Percentiles rank a stretch among this genome's conserved stretches.
phyloP scores from a whole-genome alignment of 2,113 vertebrate species.

The Saccopteryx bilineata region DNA sequence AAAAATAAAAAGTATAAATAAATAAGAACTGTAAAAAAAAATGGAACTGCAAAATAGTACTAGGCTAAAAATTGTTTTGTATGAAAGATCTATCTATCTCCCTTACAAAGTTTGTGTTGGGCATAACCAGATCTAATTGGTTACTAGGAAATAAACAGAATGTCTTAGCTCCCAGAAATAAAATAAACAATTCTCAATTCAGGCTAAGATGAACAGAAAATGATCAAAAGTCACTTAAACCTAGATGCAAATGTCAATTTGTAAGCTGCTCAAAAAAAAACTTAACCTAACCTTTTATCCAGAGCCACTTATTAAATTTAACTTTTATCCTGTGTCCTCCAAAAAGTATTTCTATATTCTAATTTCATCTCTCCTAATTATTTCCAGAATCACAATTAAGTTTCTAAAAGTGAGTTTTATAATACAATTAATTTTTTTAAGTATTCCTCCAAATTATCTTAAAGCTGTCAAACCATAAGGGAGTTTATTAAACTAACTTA shows the following conservation, averaged over 20 bases:
- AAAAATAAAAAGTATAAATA: background rate
- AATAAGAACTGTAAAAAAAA: slow-evolving; percentile 53
- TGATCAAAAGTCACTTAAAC: slow-evolving; percentile 31
- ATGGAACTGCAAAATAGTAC: background rate
- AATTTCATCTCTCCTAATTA: slow-evolving; percentile 16
- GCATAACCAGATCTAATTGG: background rate
- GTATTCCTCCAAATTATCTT: slow-evolving; percentile 1
- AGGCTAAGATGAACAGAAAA: slow-evolving; percentile 40
- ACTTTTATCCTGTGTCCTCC: background rate
- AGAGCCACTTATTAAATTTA: slow-evolving; percentile 14
- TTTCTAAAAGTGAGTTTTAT: slow-evolving; percentile 14
- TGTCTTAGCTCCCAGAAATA: slow-evolving; percentile 10
- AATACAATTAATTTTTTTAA: slow-evolving; percentile 40
- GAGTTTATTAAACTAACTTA: background rate
- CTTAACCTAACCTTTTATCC: slow-evolving; percentile 3
- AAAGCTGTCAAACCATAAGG: slow-evolving; percentile 4
- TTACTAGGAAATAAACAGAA: slow-evolving; percentile 18
- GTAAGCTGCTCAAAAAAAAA: background rate
- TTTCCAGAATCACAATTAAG: slow-evolving; percentile 43
- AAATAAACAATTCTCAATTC: slow-evolving; percentile 37
- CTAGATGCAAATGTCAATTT: slow-evolving; percentile 36
- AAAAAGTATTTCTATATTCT: slow-evolving; percentile 21
- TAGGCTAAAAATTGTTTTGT: slow-evolving; percentile 7
- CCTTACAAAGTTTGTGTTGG: background rate
- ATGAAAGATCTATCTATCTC: background rate